These are phyloP conservation scores for Gyps fulvus DNA, from an alignment of 2,113 vertebrate species.

Conservation along the genomic window DNA sequence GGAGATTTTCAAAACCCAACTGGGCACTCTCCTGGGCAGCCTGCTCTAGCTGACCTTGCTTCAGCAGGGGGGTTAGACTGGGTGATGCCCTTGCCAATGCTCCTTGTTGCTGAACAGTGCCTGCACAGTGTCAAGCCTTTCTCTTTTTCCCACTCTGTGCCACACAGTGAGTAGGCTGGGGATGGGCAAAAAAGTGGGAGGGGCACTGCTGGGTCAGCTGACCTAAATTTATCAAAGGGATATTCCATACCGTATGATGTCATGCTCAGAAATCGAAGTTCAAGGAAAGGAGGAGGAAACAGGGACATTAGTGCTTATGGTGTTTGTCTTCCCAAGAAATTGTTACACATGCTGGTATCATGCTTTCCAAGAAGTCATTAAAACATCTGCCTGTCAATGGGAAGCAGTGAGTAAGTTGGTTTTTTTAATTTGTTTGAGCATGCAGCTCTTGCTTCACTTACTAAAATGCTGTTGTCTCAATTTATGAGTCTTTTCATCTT, in stretches of 20 bases:
- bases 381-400: neutral
- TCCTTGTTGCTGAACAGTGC: neutral
- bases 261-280: neutral
- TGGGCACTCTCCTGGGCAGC: neutral
- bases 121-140: neutral
- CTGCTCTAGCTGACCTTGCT: neutral
- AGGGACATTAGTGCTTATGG: neutral
- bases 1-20: neutral
- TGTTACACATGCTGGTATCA: neutral
- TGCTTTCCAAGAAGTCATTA: neutral
- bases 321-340: neutral
- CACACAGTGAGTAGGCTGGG: neutral
- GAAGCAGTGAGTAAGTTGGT: neutral
- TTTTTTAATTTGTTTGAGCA: neutral
- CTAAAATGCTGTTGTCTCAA: neutral
- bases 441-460: neutral
- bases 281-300: neutral
- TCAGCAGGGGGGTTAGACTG: neutral
- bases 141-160: neutral
- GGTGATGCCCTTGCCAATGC: neutral
- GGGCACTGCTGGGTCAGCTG: neutral
- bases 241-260: neutral
- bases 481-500: neutral
- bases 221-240: neutral
- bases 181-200: neutral